Conservation (phyloP, 2,797 vertebrate genomes). For the Chaetodon trifasciatus region DNA sequence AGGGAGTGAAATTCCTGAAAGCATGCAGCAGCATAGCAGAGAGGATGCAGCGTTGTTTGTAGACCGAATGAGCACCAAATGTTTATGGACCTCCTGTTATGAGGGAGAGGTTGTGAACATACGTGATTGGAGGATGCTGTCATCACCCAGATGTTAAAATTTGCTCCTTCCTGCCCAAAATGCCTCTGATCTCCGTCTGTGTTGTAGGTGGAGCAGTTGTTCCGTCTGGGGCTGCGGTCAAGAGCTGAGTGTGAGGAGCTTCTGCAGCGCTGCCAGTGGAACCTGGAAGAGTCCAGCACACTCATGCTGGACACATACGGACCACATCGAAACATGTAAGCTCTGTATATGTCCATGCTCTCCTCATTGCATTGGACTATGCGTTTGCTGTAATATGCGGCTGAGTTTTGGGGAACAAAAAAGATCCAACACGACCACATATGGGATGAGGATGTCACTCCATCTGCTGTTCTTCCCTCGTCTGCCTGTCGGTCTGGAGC, state of each 20-base stretch:
- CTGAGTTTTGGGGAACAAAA: neutral
- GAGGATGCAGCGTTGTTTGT: neutral
- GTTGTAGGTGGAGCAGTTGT: slow-evolving; percentile 95
- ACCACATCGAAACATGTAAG: slow-evolving; percentile 87
- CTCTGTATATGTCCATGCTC: neutral
- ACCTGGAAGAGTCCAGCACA: slow-evolving; percentile 93
- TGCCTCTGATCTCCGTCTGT: neutral
- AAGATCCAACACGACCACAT: neutral
- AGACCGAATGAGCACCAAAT: neutral
- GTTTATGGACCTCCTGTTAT: neutral
- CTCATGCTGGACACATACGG: slow-evolving; percentile 91
- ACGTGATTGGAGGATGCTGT: neutral
- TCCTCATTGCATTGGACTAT: neutral
- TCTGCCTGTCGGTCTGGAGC: neutral
- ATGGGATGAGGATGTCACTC: neutral
- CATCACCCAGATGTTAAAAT: neutral
- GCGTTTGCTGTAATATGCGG: neutral
- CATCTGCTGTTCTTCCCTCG: slow-evolving; percentile 2
- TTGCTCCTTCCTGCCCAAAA: neutral
- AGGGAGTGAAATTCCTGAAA: neutral
- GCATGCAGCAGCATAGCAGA: neutral
- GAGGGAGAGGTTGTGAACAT: too few relatives aligned
- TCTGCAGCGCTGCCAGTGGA: slow-evolving; percentile 93
- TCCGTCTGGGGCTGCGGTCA: slow-evolving; percentile 92
- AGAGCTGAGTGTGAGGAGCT: slow-evolving; percentile 92